A percentile compares a stretch with the other conserved stretches of the same genome.
These are phyloP conservation scores for Alloscopus bannaensis DNA, from an alignment of 2,888 invertebrate genomes.

Conservation along the genomic window DNA sequence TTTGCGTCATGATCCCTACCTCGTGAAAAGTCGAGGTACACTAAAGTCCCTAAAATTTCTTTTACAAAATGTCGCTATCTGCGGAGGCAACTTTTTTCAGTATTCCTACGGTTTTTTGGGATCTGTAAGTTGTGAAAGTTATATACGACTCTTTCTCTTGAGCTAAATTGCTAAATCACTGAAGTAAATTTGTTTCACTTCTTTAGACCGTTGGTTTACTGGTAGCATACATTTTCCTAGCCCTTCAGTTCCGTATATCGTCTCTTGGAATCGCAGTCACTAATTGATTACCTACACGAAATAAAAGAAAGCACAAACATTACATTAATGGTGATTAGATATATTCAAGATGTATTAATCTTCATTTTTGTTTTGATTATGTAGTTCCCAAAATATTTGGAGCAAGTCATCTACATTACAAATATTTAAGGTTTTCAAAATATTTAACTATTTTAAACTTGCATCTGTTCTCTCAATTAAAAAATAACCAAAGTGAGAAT, in stretches of 20 bases:
- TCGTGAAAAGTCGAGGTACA: background rate
- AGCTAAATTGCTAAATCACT: background rate
- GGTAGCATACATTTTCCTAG: background rate
- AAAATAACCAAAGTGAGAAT: too few relatives aligned
- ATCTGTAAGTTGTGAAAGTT: slow-evolving; percentile 4
- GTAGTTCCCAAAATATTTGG: too few relatives aligned
- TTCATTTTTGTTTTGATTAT: too few relatives aligned
- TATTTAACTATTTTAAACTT: too few relatives aligned
- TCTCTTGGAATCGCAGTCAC: too few relatives aligned
- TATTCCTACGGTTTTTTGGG: slow-evolving; percentile 18
- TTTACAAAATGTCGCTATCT: background rate
- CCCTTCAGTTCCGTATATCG: background rate
- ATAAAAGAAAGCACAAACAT: too few relatives aligned
- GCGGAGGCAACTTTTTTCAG: slow-evolving; percentile 9
- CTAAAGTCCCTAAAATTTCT: background rate
- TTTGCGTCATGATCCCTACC: slow-evolving; percentile 15
- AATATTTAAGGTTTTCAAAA: too few relatives aligned
- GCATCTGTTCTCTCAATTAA: too few relatives aligned
- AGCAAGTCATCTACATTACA: too few relatives aligned
- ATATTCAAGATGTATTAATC: too few relatives aligned
- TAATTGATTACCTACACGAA: too few relatives aligned
- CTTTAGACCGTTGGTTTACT: background rate
- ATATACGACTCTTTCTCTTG: background rate
- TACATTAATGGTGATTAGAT: too few relatives aligned
- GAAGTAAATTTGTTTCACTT: background rate